Evolutionary conservation across 1,140 invertebrate species (phyloP).

Genomic region (Antheraea mylitta): DNA sequence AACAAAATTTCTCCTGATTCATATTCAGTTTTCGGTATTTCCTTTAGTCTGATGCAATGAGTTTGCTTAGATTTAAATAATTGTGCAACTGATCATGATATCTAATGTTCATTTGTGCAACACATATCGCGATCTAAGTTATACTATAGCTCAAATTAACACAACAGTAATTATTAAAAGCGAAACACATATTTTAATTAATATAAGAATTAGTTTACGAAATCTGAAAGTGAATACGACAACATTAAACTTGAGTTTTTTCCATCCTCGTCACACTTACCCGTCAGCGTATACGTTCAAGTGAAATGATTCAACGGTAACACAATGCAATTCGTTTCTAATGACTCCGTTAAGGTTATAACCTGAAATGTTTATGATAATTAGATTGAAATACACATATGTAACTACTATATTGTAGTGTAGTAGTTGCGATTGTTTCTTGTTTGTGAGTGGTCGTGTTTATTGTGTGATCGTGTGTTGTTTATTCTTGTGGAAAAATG

Average conservation of each 20-base stretch:
- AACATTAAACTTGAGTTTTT: constrained; percentile 19
- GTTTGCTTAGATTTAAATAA: no score
- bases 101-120: not conserved
- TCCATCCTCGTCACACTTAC: constrained; percentile 48
- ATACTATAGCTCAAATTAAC: not conserved
- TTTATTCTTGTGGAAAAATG: constrained; percentile 45
- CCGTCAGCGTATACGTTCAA: constrained; percentile 24
- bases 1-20: no score
- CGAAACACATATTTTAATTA: constrained; percentile 30
- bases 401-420: constrained; percentile 46
- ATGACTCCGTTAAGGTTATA: constrained; percentile 58
- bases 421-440: constrained; percentile 59
- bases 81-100: no score
- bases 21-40: no score
- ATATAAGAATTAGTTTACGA: constrained; percentile 38
- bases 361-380: constrained; percentile 76
- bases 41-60: no score
- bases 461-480: constrained; percentile 28
- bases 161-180: not conserved
- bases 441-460: constrained; percentile 62
- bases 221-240: constrained; percentile 24
- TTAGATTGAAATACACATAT: constrained; percentile 57
- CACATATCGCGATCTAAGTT: not conserved
- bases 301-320: constrained; percentile 45
- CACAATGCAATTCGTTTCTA: constrained; percentile 25